Conservation (phyloP, 2,113 vertebrate species). For the Saguinus imperator region DNA sequence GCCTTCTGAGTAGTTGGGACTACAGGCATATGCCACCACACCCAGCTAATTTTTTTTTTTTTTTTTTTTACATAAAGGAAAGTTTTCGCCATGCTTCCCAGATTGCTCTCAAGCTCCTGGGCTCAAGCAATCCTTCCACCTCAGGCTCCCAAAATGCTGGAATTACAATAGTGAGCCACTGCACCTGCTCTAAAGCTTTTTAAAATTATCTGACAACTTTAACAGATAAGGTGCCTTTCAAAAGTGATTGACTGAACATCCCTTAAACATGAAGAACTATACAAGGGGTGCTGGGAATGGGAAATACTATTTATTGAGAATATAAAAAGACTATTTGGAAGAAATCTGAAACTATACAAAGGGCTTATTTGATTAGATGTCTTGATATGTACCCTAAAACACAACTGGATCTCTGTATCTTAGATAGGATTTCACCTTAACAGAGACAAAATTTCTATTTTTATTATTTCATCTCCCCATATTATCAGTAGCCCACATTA, state of each 20-base stretch:
- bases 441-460: not conserved
- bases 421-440: not conserved
- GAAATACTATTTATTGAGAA: not conserved
- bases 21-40: no score
- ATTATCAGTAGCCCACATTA: not conserved
- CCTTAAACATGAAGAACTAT: not conserved
- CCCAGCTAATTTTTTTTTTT: no score
- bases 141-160: no score
- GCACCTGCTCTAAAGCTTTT: not conserved
- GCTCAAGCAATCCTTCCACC: no score
- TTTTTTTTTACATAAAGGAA: no score
- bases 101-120: no score
- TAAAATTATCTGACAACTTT: not conserved
- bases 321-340: not conserved
- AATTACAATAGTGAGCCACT: no score
- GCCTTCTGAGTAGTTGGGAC: no score
- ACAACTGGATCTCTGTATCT: not conserved
- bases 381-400: not conserved
- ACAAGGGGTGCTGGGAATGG: not conserved
- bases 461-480: not conserved
- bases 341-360: not conserved
- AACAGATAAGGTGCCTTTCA: constrained; percentile 4
- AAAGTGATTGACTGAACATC: not conserved
- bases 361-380: not conserved
- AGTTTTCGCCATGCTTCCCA: no score